Conservation (phyloP, 1,140 invertebrate species). For the Heliconius nattereri region DNA sequence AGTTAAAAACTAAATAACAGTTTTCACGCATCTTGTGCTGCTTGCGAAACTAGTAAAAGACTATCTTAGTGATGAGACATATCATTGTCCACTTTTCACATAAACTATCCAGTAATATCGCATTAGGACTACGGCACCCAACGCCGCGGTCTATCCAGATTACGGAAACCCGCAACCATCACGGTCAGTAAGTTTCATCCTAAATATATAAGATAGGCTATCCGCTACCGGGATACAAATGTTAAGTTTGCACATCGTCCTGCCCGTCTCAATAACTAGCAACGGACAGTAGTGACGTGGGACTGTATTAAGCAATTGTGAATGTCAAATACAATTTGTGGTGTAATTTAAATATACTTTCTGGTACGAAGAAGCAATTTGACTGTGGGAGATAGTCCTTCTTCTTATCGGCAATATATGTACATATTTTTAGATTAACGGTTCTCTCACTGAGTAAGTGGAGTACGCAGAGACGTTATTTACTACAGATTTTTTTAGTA, state of each 20-base stretch:
- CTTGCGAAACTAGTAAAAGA: neutral
- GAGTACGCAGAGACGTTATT: too few species aligned
- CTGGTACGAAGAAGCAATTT: slow-evolving; percentile 2
- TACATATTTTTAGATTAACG: too few species aligned
- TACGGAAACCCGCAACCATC: too few species aligned
- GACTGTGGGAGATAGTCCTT: neutral
- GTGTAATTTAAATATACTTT: slow-evolving; percentile 17
- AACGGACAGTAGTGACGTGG: slow-evolving; percentile 22
- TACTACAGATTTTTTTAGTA: too few species aligned
- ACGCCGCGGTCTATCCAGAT: too few species aligned
- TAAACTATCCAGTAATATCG: too few species aligned
- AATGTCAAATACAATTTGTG: slow-evolving; percentile 47
- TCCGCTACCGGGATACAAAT: neutral
- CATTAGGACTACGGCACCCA: too few species aligned
- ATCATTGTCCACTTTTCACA: neutral
- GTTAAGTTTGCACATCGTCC: neutral
- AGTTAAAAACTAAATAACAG: too few species aligned
- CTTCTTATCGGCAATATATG: neutral
- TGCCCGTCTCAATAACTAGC: slow-evolving; percentile 10
- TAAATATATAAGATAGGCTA: neutral
- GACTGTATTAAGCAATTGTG: slow-evolving; percentile 43
- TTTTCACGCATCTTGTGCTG: too few species aligned
- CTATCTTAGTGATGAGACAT: neutral
- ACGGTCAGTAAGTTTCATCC: neutral
- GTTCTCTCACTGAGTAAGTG: too few species aligned